These are phyloP conservation scores for Gallinago stenura DNA, from an alignment of 2,797 vertebrate species.

Conservation along the genomic window DNA sequence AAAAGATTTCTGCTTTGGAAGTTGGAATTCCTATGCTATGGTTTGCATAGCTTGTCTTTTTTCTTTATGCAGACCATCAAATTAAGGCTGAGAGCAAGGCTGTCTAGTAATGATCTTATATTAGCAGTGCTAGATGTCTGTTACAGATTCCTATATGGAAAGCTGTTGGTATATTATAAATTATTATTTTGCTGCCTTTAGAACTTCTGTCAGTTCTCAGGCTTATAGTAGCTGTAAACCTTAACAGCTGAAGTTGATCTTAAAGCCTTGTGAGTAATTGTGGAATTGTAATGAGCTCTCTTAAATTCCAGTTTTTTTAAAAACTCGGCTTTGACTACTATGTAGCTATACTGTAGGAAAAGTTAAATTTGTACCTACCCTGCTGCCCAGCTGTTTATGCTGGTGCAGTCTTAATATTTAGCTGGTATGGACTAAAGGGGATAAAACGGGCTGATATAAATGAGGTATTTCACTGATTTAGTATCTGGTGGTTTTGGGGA, in stretches of 20 bases:
- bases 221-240: not conserved
- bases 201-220: not conserved
- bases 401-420: not conserved
- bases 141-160: not conserved
- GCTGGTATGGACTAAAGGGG: not conserved
- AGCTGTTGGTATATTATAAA: not conserved
- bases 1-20: not conserved
- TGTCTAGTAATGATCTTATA: not conserved
- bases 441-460: accelerated
- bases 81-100: not conserved
- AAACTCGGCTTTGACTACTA: not conserved
- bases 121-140: not conserved
- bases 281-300: not conserved
- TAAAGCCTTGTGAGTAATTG: not conserved
- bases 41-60: not conserved
- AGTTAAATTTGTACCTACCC: not conserved
- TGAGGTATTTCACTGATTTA: not conserved
- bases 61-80: not conserved
- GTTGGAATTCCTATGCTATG: not conserved
- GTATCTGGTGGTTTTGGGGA: not conserved
- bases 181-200: not conserved
- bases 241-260: not conserved
- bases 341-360: not conserved
- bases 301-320: not conserved
- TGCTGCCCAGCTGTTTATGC: not conserved